Conservation (phyloP, 2,888 invertebrate genomes). For the Eurytoma californica region DNA sequence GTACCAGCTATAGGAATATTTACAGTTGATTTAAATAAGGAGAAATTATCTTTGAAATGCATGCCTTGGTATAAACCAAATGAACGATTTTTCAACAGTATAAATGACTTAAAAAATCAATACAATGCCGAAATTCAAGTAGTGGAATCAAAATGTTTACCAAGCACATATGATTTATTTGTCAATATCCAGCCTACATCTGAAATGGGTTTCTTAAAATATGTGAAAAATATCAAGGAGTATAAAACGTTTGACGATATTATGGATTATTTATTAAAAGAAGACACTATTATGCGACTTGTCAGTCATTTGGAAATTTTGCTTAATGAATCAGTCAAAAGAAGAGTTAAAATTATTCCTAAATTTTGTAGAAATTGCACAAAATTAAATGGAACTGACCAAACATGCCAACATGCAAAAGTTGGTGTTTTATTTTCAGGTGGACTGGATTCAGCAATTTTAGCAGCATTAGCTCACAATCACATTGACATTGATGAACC, state of each 20-base stretch:
- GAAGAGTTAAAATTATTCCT: slow-evolving; percentile 80
- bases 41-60: slow-evolving; percentile 72
- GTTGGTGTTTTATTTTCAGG: slow-evolving; percentile 95
- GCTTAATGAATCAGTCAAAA: slow-evolving; percentile 79
- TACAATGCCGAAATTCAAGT: slow-evolving; percentile 68
- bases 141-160: slow-evolving; percentile 62
- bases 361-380: slow-evolving; percentile 80
- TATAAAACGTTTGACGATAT: slow-evolving; percentile 69
- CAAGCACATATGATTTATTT: slow-evolving; percentile 22
- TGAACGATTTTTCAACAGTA: slow-evolving; percentile 68
- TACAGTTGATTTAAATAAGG: slow-evolving; percentile 73
- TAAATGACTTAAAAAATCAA: slow-evolving; percentile 70
- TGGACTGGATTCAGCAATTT: slow-evolving; percentile 95
- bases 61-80: slow-evolving; percentile 74
- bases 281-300: slow-evolving; percentile 72
- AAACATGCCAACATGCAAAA: slow-evolving; percentile 76
- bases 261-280: slow-evolving; percentile 74
- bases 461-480: slow-evolving; percentile 87
- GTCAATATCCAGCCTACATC: slow-evolving; percentile 45
- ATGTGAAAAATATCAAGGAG: slow-evolving; percentile 61
- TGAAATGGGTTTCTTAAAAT: slow-evolving; percentile 58
- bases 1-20: slow-evolving; percentile 81
- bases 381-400: slow-evolving; percentile 57
- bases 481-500: slow-evolving; percentile 80
- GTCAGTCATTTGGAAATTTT: slow-evolving; percentile 76